phyloP scores from a whole-genome alignment of 2,113 vertebrate species.

The Mobula birostris region DNA sequence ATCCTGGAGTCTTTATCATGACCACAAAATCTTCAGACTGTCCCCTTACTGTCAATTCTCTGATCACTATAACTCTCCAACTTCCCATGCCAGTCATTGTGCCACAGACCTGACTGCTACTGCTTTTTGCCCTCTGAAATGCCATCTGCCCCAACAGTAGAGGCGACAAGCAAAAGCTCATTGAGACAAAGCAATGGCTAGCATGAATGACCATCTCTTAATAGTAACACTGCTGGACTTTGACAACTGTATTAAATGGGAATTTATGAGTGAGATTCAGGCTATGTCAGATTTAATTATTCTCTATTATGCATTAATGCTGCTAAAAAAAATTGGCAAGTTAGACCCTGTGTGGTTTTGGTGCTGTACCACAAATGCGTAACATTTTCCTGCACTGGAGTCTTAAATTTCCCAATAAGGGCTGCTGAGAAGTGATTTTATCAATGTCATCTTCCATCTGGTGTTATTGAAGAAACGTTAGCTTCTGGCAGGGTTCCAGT shows the following conservation, averaged over 20 bases:
- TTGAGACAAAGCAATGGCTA: background rate
- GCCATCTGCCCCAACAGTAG: no score
- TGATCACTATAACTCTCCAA: no score
- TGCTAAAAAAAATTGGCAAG: background rate
- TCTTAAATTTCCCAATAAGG: background rate
- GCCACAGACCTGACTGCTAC: no score
- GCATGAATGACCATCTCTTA: background rate
- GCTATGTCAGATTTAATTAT: background rate
- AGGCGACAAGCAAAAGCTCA: background rate
- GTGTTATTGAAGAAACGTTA: background rate
- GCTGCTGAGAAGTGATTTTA: background rate
- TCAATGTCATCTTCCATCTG: conserved; percentile 20
- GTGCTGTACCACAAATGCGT: background rate
- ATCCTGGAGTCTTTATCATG: no score
- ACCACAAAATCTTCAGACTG: no score
- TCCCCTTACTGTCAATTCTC: no score
- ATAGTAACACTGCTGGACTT: background rate
- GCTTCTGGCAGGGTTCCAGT: conserved; percentile 12
- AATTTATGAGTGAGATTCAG: background rate
- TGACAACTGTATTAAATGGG: background rate
- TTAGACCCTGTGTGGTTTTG: background rate
- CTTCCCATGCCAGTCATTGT: no score
- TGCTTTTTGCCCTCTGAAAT: no score
- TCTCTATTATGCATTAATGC: background rate
- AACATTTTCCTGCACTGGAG: background rate